phyloP scores from a whole-genome alignment of 2,113 vertebrate genomes.

The Laticauda colubrina region DNA sequence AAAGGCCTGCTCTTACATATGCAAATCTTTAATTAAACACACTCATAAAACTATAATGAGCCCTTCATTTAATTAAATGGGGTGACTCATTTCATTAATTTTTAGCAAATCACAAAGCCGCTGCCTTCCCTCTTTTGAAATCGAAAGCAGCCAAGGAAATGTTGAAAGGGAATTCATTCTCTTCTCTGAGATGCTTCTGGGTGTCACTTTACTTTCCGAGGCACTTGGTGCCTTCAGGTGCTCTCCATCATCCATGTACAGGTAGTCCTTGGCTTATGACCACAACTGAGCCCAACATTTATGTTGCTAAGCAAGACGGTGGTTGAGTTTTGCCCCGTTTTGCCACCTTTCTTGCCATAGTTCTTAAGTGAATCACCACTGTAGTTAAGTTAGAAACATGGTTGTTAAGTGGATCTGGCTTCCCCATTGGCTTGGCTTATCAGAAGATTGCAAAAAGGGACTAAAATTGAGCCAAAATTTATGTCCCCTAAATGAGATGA shows the following conservation, averaged over 20 bases:
- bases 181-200: not conserved
- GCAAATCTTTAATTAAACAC: conserved; percentile 68
- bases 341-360: not conserved
- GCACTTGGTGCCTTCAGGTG: not conserved
- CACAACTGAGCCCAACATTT: not conserved
- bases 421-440: not conserved
- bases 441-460: not conserved
- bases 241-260: not conserved
- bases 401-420: not conserved
- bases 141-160: conserved; percentile 42
- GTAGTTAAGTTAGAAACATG: too few relatives aligned
- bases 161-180: conserved; percentile 28
- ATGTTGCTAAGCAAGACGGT: not conserved
- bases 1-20: conserved; percentile 57
- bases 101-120: conserved; percentile 56
- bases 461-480: too few relatives aligned
- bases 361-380: not conserved
- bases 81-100: conserved; percentile 68
- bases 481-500: too few relatives aligned
- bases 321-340: not conserved
- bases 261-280: not conserved
- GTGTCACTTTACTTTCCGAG: not conserved
- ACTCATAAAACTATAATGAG: conserved; percentile 60
- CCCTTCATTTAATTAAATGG: conserved; percentile 63
- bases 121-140: conserved; percentile 39